Evolutionary conservation across 2,113 vertebrate species (phyloP).

Genomic region (Pituophis catenifer): DNA sequence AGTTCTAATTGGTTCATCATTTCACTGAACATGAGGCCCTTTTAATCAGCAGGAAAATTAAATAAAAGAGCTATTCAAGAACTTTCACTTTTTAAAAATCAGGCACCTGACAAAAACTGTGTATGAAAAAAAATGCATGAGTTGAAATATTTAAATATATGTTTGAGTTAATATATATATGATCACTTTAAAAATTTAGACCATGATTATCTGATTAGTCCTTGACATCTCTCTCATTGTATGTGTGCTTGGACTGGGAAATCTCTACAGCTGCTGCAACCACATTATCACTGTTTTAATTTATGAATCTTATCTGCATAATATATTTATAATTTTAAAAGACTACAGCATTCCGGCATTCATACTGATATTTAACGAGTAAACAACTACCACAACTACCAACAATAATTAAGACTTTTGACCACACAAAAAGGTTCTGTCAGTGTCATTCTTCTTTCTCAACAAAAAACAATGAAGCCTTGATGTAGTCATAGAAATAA

Average conservation of each 20-base stretch:
- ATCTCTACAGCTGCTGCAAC: neutral
- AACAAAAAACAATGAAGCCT: neutral
- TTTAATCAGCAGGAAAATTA: neutral
- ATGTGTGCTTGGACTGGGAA: neutral
- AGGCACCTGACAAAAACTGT: neutral
- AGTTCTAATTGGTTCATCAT: conserved; percentile 1
- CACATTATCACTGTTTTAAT: neutral
- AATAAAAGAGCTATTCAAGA: neutral
- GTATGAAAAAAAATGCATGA: neutral
- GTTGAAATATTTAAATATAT: neutral
- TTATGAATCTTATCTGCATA: neutral
- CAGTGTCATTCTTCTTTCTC: neutral
- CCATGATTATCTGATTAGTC: neutral
- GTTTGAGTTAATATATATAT: neutral
- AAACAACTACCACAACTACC: neutral
- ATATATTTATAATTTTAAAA: neutral
- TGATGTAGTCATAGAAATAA: neutral
- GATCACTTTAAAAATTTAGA: neutral
- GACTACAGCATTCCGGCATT: neutral
- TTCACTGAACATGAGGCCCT: neutral
- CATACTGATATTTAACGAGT: neutral
- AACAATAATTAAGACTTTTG: neutral
- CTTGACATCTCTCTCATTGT: neutral
- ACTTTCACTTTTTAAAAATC: neutral
- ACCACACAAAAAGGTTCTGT: neutral